A percentile compares a stretch with the other conserved stretches of the same genome.
phyloP scores from a whole-genome alignment of 1,140 invertebrate genomes.

The Zaprionus nigranus region DNA sequence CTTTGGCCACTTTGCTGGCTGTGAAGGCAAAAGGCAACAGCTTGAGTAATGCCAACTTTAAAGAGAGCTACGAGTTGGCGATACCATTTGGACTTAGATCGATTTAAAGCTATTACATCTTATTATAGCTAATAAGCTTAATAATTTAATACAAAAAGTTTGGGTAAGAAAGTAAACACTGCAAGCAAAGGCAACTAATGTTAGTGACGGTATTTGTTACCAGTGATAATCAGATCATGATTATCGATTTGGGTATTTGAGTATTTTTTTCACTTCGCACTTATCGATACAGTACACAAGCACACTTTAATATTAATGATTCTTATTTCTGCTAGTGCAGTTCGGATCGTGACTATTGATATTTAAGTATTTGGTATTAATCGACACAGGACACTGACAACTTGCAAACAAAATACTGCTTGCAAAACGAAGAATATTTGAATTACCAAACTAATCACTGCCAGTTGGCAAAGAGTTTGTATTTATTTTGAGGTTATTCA shows the following conservation, averaged over 20 bases:
- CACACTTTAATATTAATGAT: too few relatives aligned
- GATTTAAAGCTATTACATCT: background rate
- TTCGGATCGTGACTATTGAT: background rate
- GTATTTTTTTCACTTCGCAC: too few relatives aligned
- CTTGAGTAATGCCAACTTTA: conserved; percentile 16
- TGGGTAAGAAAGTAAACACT: background rate
- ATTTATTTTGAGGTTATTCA: too few relatives aligned
- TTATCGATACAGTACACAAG: too few relatives aligned
- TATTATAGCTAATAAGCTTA: background rate
- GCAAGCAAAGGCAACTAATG: background rate
- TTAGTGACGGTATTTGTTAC: background rate
- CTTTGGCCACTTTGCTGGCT: conserved; percentile 35
- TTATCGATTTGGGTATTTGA: background rate
- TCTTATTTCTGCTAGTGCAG: background rate
- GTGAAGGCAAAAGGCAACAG: conserved; percentile 17
- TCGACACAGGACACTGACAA: too few relatives aligned
- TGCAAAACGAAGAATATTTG: too few relatives aligned
- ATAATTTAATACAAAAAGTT: background rate
- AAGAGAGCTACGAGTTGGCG: background rate
- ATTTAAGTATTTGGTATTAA: background rate
- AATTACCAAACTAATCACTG: too few relatives aligned
- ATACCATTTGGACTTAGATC: background rate
- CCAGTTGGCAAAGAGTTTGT: too few relatives aligned
- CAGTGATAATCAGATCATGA: background rate
- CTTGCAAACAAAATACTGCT: too few relatives aligned